These are phyloP conservation scores for Xiphydria camelus DNA, from an alignment of 2,888 invertebrate genomes.

Conservation along the genomic window DNA sequence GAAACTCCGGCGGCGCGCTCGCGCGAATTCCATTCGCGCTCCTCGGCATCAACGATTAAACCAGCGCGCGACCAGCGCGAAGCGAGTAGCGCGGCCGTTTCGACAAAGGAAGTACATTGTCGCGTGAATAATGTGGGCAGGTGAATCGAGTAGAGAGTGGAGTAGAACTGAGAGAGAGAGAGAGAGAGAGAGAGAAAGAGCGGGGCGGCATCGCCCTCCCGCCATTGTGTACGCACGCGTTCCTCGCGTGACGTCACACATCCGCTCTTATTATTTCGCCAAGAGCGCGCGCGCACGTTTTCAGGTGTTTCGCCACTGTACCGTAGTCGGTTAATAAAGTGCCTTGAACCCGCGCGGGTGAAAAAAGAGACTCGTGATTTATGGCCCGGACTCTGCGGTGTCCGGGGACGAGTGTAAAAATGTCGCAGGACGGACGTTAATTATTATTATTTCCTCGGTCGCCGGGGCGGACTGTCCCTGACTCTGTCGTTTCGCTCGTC, in stretches of 20 bases:
- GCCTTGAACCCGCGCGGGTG: conserved; percentile 27
- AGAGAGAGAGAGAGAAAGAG: no score
- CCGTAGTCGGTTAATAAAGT: conserved; percentile 29
- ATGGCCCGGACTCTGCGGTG: not conserved
- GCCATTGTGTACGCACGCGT: conserved; percentile 16
- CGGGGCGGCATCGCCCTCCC: conserved; percentile 8
- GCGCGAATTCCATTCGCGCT: no score
- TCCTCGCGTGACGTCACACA: conserved; percentile 29
- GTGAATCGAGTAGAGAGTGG: conserved; percentile 13
- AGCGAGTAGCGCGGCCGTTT: no score
- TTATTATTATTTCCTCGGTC: not conserved
- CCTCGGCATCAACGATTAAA: conserved; percentile 28
- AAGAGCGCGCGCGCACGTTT: conserved; percentile 24
- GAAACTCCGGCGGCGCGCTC: not conserved
- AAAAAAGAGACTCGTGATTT: not conserved
- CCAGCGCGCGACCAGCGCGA: conserved; percentile 16
- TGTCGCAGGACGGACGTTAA: not conserved
- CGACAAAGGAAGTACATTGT: conserved; percentile 45
- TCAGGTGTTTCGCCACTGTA: conserved; percentile 10
- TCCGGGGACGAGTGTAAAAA: conserved; percentile 1
- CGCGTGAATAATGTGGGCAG: conserved; percentile 38
- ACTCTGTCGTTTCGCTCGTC: no score
- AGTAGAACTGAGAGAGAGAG: conserved; percentile 4
- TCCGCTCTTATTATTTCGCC: conserved; percentile 44
- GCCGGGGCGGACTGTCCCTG: no score